phyloP scores from a whole-genome alignment of 2,888 invertebrate species.

The Drosophila stalkeri region DNA sequence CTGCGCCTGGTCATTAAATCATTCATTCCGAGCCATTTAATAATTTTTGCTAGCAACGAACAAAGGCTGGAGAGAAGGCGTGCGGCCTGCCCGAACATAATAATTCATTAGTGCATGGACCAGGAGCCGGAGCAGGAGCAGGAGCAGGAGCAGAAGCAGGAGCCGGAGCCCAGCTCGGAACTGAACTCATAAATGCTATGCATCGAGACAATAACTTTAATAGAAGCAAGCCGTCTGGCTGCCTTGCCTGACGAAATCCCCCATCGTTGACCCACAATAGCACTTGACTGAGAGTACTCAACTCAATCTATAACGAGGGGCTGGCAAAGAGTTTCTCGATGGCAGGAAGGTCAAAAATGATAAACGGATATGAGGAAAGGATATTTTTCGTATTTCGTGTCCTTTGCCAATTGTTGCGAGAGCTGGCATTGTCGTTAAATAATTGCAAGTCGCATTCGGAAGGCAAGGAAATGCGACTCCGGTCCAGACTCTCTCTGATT shows the following conservation, averaged over 20 bases:
- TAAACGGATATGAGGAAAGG: constrained; percentile 82
- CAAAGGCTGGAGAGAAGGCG: constrained; percentile 39
- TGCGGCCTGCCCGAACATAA: constrained; percentile 50
- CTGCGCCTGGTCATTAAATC: constrained; percentile 78
- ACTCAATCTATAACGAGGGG: constrained; percentile 5
- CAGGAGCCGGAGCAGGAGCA: neutral
- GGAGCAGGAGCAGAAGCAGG: neutral
- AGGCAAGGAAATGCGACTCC: constrained; percentile 33
- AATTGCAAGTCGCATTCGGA: constrained; percentile 68
- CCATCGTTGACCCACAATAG: constrained; percentile 33
- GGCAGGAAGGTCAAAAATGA: constrained; percentile 82
- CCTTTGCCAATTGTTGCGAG: constrained; percentile 62
- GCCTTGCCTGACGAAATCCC: constrained; percentile 7
- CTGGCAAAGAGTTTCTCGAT: constrained; percentile 48
- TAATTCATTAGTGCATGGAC: constrained; percentile 73
- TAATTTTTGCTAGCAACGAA: constrained; percentile 66
- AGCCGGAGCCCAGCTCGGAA: neutral
- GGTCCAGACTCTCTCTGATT: constrained; percentile 23
- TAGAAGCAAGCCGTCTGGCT: constrained; percentile 10
- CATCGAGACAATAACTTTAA: constrained; percentile 73
- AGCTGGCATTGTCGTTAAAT: constrained; percentile 68
- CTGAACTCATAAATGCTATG: constrained; percentile 64
- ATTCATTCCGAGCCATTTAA: constrained; percentile 82
- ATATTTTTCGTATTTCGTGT: constrained; percentile 66
- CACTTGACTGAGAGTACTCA: constrained; percentile 33